These are phyloP conservation scores for Ploceus nigricollis DNA, from an alignment of 2,113 vertebrate species.

Conservation along the genomic window DNA sequence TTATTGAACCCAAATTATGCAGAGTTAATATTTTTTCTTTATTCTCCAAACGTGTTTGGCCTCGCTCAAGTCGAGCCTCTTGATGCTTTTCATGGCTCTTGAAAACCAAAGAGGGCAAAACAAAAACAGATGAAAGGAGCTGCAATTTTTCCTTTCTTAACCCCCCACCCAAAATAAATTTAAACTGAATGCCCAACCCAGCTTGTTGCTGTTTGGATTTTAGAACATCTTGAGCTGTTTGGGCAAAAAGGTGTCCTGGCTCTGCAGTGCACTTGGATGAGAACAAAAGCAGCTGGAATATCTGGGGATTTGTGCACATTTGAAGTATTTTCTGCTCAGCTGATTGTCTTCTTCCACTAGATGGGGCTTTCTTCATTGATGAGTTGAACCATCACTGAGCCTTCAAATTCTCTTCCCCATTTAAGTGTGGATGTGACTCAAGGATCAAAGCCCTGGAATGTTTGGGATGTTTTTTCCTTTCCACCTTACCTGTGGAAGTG, in stretches of 20 bases:
- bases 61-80: background rate
- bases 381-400: background rate
- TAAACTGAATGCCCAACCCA: background rate
- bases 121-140: background rate
- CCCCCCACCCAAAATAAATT: background rate
- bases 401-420: background rate
- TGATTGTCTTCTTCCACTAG: slow-evolving; percentile 50
- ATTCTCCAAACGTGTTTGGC: background rate
- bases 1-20: background rate
- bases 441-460: background rate
- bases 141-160: background rate
- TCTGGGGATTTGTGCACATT: background rate
- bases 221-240: background rate
- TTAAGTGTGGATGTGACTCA: background rate
- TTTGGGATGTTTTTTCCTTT: background rate
- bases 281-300: background rate
- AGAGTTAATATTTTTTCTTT: background rate
- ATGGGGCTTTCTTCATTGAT: slow-evolving; percentile 61
- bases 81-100: background rate
- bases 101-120: background rate
- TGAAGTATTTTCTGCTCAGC: background rate
- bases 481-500: background rate
- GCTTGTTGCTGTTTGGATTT: background rate
- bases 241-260: background rate
- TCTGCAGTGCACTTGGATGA: background rate